Conservation (phyloP, 2,113 vertebrate genomes). For the Rissa tridactyla region DNA sequence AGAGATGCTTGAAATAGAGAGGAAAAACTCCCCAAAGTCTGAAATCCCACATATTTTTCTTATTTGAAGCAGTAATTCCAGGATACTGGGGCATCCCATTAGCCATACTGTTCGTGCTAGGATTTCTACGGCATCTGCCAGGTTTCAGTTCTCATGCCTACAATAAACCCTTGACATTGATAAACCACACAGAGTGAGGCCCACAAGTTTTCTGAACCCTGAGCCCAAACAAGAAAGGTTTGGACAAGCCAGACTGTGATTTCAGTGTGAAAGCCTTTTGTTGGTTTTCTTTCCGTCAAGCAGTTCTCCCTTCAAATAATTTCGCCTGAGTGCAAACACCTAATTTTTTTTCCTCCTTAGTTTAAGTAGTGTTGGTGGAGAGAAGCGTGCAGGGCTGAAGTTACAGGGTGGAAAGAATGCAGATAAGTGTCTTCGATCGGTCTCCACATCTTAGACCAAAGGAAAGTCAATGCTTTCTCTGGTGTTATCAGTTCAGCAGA, state of each 20-base stretch:
- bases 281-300: slow-evolving; percentile 46
- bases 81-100: slow-evolving; percentile 5
- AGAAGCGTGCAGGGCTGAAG: slow-evolving; percentile 31
- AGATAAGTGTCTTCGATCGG: background rate
- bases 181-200: background rate
- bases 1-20: slow-evolving; percentile 57
- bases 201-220: slow-evolving; percentile 20
- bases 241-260: background rate
- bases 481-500: background rate
- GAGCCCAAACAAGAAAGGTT: background rate
- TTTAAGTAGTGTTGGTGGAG: slow-evolving; percentile 52
- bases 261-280: slow-evolving; percentile 45
- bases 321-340: slow-evolving; percentile 50
- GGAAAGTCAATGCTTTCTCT: background rate
- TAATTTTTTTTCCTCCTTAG: slow-evolving; percentile 20
- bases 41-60: slow-evolving; percentile 46
- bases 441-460: background rate
- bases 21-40: slow-evolving; percentile 4
- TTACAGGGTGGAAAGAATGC: background rate
- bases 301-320: slow-evolving; percentile 47
- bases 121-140: slow-evolving; percentile 32
- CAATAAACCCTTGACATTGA: slow-evolving; percentile 20
- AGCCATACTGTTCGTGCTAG: background rate
- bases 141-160: slow-evolving; percentile 19
- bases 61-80: slow-evolving; percentile 33